Base-by-base conservation (phyloP, 2,888 invertebrate species). In the Nipponacmea schrenckii region DNA sequence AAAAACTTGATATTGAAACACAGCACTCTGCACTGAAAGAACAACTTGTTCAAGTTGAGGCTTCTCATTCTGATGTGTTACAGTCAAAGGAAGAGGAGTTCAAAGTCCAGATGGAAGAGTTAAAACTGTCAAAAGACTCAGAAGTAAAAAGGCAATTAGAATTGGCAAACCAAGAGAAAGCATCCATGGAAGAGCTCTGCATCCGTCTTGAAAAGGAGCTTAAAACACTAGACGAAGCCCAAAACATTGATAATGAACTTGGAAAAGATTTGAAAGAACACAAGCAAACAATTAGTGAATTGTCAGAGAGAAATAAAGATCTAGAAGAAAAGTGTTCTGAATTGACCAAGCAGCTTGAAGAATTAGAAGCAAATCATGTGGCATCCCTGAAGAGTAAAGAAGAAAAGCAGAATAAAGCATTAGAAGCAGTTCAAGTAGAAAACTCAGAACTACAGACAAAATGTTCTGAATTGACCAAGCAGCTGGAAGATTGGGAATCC, bases 11-110 rank as follows among this genome's bases (percentile, higher is more conserved):
- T 39, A n/a, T 65, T 10, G 26, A 44, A 44, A 44, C 20, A 45
- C 45, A 65, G 26, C 14, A 44, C 20, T 24, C 46, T 7, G n/a
- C 44, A 31, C 31, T 15, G 14, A 45, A 44, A 15, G 45, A 65
- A n/a, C 50, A 48, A 17, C 26, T 24, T 17, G 7, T 50, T 14
- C 24, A 39, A 39, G 39, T 67, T 17, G 67, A 67, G 4, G 48
- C 56, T 67, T 50, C 39, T 39, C 39, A 39, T 39, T 39, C 39
- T 5, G 39, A 39, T 39, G 72, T 84, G 70, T 73, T 84, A 69
- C 71, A 79, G n/a, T 71, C 79, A 8, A 86, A 85, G 66, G 80
- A 81, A 66, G 87, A 87, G 75, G 86, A 87, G 70, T 71, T 87
- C 69, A 84, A 85, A 65, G 79, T 80, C 63, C 75, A 85, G n/a